Percentiles rank a stretch among this genome's conserved stretches.
Evolutionary conservation across 1,140 invertebrate genomes (phyloP).

Genomic region (Hypsibius dujardini): DNA sequence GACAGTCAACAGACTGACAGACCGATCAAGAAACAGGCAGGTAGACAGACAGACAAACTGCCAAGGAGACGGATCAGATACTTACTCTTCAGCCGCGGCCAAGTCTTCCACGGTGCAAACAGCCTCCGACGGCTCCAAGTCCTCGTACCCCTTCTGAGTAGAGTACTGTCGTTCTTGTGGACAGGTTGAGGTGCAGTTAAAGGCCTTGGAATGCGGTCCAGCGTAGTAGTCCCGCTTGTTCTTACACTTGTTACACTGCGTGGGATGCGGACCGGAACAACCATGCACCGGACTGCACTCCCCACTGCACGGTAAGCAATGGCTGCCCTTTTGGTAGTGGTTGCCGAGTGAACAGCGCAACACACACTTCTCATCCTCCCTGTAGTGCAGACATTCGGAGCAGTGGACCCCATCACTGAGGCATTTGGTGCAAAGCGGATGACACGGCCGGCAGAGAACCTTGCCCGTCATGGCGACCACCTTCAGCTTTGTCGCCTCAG

Average conservation of each 20-base stretch:
- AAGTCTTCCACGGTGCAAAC: conserved; percentile 47
- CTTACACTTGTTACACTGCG: conserved; percentile 61
- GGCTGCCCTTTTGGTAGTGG: conserved; percentile 33
- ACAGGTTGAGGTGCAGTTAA: conserved; percentile 70
- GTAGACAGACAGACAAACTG: not conserved
- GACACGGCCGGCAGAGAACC: conserved; percentile 60
- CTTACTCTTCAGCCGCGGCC: not conserved
- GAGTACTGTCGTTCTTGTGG: conserved; percentile 54
- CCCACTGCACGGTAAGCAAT: conserved; percentile 59
- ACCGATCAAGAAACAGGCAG: no score
- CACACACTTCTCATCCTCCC: conserved; percentile 23
- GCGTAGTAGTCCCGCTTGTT: conserved; percentile 60
- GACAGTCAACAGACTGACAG: no score
- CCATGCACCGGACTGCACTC: conserved; percentile 53
- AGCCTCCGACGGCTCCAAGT: not conserved
- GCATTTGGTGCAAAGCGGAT: conserved; percentile 70
- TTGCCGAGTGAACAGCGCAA: conserved; percentile 10
- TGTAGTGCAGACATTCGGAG: conserved; percentile 26
- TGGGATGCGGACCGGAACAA: conserved; percentile 55
- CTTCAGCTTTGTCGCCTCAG: not conserved
- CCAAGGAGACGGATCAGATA: not conserved
- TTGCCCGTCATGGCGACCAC: not conserved
- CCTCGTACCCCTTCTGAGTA: not conserved
- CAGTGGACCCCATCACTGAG: conserved; percentile 41
- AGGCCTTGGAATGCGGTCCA: conserved; percentile 38